Evolutionary conservation across 2,113 vertebrate species (phyloP).

Genomic region (Dipodomys spectabilis): DNA sequence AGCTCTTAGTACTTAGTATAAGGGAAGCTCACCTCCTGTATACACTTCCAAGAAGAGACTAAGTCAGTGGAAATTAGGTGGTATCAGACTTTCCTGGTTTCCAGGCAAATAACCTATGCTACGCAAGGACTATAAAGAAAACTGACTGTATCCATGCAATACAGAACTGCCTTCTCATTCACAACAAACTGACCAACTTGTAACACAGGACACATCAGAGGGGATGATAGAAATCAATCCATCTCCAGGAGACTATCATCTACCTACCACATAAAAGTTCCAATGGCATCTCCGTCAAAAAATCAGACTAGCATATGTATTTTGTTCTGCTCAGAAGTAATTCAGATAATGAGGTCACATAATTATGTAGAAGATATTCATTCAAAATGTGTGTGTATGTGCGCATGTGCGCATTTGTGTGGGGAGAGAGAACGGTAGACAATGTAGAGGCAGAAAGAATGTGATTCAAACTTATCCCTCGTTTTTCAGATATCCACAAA

Average conservation of each 20-base stretch:
- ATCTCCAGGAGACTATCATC: background rate
- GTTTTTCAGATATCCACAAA: background rate
- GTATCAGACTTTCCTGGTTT: background rate
- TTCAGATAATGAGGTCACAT: background rate
- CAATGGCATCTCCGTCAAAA: background rate
- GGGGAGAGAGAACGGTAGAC: background rate
- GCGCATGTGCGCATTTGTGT: too few relatives aligned
- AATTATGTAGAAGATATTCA: background rate
- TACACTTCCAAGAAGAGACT: background rate
- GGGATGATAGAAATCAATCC: background rate
- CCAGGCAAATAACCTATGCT: background rate
- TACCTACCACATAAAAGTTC: background rate
- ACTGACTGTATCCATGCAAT: background rate
- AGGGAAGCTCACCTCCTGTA: fast-evolving
- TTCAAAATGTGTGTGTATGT: background rate
- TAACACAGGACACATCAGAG: too few relatives aligned
- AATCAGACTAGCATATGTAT: background rate
- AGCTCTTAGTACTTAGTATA: background rate
- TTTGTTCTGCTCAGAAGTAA: background rate
- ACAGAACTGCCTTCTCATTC: background rate
- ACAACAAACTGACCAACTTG: background rate
- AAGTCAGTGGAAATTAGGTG: background rate
- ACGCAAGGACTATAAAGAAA: background rate
- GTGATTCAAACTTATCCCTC: background rate
- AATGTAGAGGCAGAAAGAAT: too few relatives aligned